phyloP scores from a whole-genome alignment of 2,797 vertebrate genomes.

The Oophaga sylvatica region DNA sequence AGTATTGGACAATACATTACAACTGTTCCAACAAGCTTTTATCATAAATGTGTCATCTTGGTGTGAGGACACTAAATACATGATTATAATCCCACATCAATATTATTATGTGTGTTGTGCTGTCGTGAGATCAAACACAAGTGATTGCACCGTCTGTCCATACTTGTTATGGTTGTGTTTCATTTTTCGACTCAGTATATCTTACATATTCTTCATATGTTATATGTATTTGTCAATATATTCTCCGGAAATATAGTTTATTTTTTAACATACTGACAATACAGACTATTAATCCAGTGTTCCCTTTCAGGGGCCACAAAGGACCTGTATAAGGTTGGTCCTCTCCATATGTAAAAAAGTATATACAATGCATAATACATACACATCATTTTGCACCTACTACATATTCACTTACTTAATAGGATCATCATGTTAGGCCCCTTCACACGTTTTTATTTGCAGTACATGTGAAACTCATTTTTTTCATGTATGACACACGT shows the following conservation, averaged over 20 bases:
- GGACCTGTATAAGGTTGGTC: too few relatives aligned
- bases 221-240: not conserved
- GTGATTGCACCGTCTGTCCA: not conserved
- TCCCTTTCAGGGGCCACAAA: too few relatives aligned
- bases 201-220: not conserved
- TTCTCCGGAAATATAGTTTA: not conserved
- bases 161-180: constrained; percentile 7
- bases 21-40: constrained; percentile 51
- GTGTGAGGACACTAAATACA: constrained; percentile 38
- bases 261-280: not conserved
- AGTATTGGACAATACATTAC: constrained; percentile 37
- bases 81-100: constrained; percentile 38
- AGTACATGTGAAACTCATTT: too few relatives aligned
- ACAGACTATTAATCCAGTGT: too few relatives aligned
- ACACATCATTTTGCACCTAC: too few relatives aligned
- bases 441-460: too few relatives aligned
- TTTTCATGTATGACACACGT: too few relatives aligned
- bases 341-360: too few relatives aligned
- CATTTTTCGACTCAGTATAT: not conserved
- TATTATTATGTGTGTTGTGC: constrained; percentile 19
- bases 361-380: too few relatives aligned
- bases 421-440: too few relatives aligned
- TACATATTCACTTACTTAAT: too few relatives aligned
- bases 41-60: constrained; percentile 39
- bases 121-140: constrained; percentile 38